Conservation (phyloP, 2,888 invertebrate species). For the Calameuta filiformis region DNA sequence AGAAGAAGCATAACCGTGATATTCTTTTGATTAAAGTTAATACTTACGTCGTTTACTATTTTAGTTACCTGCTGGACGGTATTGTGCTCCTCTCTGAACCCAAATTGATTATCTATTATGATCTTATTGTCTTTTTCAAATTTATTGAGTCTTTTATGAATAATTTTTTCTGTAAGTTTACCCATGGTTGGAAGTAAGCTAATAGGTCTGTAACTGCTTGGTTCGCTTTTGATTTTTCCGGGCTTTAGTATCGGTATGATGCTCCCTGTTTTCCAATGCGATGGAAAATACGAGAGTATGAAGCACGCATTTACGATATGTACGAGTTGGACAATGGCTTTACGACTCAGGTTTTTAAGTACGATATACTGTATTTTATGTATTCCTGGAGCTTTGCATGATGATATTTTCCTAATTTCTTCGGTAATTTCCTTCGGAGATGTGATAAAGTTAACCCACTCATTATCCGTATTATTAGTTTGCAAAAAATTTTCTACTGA, state of each 20-base stretch:
- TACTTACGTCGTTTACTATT: conserved; percentile 39
- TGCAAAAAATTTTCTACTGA: no score
- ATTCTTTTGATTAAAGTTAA: conserved; percentile 40
- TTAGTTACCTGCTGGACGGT: conserved; percentile 43
- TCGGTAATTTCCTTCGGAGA: conserved; percentile 17
- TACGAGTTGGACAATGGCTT: background rate
- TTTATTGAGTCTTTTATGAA: conserved; percentile 23
- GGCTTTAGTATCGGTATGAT: background rate
- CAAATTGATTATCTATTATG: conserved; percentile 36
- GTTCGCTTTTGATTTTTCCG: background rate
- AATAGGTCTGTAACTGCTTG: conserved; percentile 20
- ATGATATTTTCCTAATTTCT: conserved; percentile 19
- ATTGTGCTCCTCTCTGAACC: conserved; percentile 44
- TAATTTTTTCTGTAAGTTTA: conserved; percentile 26
- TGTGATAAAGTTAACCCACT: background rate
- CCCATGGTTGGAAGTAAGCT: conserved; percentile 23
- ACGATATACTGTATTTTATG: background rate
- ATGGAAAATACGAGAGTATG: background rate
- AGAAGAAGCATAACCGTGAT: conserved; percentile 45
- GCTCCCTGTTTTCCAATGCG: background rate
- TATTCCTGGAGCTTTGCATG: conserved; percentile 22
- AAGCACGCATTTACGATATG: background rate
- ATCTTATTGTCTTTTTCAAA: conserved; percentile 25
- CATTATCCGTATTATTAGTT: no score
- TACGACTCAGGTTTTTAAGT: background rate